Base-by-base conservation (phyloP, 2,797 vertebrate genomes). In the Melanotaenia parkinsoni region DNA sequence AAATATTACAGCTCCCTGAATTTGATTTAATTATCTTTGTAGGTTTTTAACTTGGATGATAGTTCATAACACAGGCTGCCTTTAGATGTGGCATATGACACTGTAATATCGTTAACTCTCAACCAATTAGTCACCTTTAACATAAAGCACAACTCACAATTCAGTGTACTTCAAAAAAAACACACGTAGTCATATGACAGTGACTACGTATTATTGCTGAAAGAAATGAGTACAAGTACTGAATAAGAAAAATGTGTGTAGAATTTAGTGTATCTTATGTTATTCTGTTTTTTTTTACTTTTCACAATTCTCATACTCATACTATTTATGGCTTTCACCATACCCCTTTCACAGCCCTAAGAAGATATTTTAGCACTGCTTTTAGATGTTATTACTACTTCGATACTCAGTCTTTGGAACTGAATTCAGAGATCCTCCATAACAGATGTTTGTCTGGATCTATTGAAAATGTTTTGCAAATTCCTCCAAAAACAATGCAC, bases 161-260 rank as follows among this genome's bases (percentile, higher is more conserved):
- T 26, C 11, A 0, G 12, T 43, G 14, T 43, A 43, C 13, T 30
- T 16, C n/a, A 14, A 24, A 26, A n/a, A 54, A 14, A 71, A 38
- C 40, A 60, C 4, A 0, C 28, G 28, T 30, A 20, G 30, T 59
- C 22, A 35, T 0, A 54, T 35, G 50, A 28, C 24, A 13, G 54
- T 56, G 26, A 18, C 7, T 18, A 33, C 32, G 32, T 8, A 65
- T 75, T 63, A 74, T 63, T 83, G 71, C 77, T 61, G 58, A 38
- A 32, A 58, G n/a, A 59, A 65, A 63, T 59, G 2, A 65, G 18
- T 18, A 65, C 14, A 70, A 53, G 18, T 66, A 58, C 38, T 14
- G 12, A 63, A 26, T 28, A 64, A 32, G 12, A 56, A 32, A 62
- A 22, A 67, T 77, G 33, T 53, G 70, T 60, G 5, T 30, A 69